These are phyloP conservation scores for Chionomys nivalis DNA, from an alignment of 2,113 vertebrate genomes.

Conservation along the genomic window DNA sequence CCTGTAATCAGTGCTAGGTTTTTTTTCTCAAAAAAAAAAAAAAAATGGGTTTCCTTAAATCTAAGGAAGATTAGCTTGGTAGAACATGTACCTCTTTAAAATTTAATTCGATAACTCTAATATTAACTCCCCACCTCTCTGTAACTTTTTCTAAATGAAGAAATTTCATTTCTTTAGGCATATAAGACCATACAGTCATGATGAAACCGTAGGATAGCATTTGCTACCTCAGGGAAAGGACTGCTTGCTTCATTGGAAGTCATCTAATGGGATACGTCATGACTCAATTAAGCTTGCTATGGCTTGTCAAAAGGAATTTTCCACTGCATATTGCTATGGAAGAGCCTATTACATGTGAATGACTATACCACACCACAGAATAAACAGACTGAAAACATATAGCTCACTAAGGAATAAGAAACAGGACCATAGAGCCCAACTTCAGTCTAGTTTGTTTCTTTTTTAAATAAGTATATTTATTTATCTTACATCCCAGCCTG, in stretches of 20 bases:
- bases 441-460: not conserved
- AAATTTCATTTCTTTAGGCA: conserved; percentile 45
- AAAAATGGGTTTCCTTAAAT: conserved; percentile 20
- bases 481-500: not conserved
- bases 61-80: not conserved
- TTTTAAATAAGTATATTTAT: not conserved
- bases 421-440: not conserved
- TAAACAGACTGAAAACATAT: conserved; percentile 33
- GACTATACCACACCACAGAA: conserved; percentile 22
- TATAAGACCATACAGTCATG: conserved; percentile 10
- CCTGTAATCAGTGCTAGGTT: conserved; percentile 55
- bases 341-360: conserved; percentile 72
- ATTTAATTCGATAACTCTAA: conserved; percentile 63
- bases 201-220: conserved; percentile 42
- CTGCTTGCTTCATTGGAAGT: conserved; percentile 57
- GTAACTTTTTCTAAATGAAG: conserved; percentile 51
- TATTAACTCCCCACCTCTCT: not conserved
- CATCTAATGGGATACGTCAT: conserved; percentile 64
- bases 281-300: conserved; percentile 75
- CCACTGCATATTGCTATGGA: conserved; percentile 67
- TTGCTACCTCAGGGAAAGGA: conserved; percentile 57
- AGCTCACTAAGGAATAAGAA: conserved; percentile 40
- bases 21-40: not conserved
- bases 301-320: conserved; percentile 83
- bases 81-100: conserved; percentile 17